phyloP scores from a whole-genome alignment of 2,113 vertebrate genomes.

The Solenodon paradoxus region DNA sequence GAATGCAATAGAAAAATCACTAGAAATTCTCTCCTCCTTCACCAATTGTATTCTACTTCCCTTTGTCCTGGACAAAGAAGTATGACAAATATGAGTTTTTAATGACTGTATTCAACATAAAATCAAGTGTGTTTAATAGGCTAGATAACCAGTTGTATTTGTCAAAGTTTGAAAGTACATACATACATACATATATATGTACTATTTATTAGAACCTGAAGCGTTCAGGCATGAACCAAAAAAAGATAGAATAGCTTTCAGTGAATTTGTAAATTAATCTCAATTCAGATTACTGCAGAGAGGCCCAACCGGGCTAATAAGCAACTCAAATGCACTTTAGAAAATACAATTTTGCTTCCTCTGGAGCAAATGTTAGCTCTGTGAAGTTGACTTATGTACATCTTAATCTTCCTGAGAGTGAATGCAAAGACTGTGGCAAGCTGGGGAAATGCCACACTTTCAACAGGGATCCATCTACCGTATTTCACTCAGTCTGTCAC shows the following conservation, averaged over 20 bases:
- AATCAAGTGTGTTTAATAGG: neutral
- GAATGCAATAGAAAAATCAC: neutral
- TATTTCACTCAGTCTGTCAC: neutral
- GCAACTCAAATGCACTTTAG: constrained; percentile 5
- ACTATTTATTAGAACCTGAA: neutral
- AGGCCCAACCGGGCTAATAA: neutral
- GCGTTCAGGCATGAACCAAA: neutral
- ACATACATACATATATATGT: neutral
- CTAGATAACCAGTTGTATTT: neutral
- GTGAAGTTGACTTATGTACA: neutral
- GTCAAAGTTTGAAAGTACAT: neutral
- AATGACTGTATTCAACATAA: neutral
- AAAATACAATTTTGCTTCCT: neutral
- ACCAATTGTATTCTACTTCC: neutral
- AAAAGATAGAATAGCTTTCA: neutral
- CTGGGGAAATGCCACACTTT: neutral
- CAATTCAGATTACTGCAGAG: neutral
- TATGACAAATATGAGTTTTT: neutral
- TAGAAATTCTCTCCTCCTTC: neutral
- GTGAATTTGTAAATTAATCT: constrained; percentile 3
- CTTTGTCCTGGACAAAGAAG: neutral
- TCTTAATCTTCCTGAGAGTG: neutral
- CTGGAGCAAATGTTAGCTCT: neutral
- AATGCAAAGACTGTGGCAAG: neutral
- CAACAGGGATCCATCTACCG: neutral